Conservation (phyloP, 2,888 invertebrate genomes). For the Amphiduros pacificus region DNA sequence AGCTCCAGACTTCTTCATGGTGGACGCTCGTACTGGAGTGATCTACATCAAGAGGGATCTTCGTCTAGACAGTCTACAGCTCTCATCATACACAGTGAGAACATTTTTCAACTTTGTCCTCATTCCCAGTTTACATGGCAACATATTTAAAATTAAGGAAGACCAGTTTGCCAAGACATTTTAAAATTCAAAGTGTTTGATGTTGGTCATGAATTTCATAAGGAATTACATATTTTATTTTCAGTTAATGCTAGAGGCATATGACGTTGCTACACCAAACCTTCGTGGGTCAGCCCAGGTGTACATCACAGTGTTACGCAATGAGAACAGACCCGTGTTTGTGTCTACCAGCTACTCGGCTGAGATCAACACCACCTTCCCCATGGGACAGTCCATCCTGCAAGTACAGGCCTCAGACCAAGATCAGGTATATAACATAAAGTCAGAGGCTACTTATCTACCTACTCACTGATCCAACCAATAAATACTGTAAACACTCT, state of each 20-base stretch:
- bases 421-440: too few species aligned
- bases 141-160: too few species aligned
- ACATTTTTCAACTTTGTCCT: too few species aligned
- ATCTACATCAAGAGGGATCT: slow-evolving; percentile 30
- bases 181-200: too few species aligned
- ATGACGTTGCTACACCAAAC: slow-evolving; percentile 40
- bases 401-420: slow-evolving; percentile 12
- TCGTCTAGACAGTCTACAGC: slow-evolving; percentile 29
- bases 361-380: slow-evolving; percentile 35
- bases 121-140: too few species aligned
- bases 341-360: slow-evolving; percentile 27
- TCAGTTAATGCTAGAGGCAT: slow-evolving; percentile 35
- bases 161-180: too few species aligned
- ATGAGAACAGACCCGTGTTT: slow-evolving; percentile 44
- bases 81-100: slow-evolving; percentile 29
- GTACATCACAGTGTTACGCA: slow-evolving; percentile 41
- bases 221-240: neutral
- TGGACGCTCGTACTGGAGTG: slow-evolving; percentile 37
- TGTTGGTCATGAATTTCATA: neutral
- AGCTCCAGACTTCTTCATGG: slow-evolving; percentile 41
- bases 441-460: too few species aligned
- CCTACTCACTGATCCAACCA: too few species aligned
- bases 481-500: too few species aligned
- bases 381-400: slow-evolving; percentile 30
- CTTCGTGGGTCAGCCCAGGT: slow-evolving; percentile 35